These are phyloP conservation scores for Arenaria interpres DNA, from an alignment of 2,113 vertebrate genomes.

Conservation along the genomic window DNA sequence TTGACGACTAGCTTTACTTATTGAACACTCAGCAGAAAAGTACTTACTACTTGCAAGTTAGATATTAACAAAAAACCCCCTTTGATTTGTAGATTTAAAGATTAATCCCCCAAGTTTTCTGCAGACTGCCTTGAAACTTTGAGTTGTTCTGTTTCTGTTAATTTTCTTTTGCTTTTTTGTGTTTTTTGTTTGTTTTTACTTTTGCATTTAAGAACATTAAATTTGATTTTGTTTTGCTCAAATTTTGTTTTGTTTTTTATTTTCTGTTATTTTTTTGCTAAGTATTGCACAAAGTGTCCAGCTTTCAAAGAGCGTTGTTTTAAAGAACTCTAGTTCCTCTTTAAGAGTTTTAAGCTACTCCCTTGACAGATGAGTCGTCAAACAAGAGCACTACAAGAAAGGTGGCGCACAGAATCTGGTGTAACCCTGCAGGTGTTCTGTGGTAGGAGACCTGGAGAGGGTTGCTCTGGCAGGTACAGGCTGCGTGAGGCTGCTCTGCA, in stretches of 20 bases:
- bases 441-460: background rate
- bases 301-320: constrained; percentile 56
- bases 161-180: constrained; percentile 89
- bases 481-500: background rate
- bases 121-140: constrained; percentile 87
- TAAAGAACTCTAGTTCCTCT: background rate
- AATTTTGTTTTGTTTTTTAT: constrained; percentile 95
- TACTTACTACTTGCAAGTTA: constrained; percentile 79
- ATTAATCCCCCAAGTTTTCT: constrained; percentile 84
- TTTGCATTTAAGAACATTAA: constrained; percentile 96
- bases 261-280: constrained; percentile 79
- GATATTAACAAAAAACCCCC: constrained; percentile 75
- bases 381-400: background rate
- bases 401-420: background rate
- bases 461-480: background rate
- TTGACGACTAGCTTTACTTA: constrained; percentile 76
- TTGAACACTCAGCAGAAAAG: constrained; percentile 81
- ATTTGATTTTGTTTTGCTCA: constrained; percentile 97
- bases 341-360: background rate
- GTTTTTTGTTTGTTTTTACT: constrained; percentile 91
- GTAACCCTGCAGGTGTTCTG: background rate
- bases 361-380: constrained; percentile 34
- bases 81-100: constrained; percentile 84
- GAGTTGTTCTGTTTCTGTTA: constrained; percentile 85
- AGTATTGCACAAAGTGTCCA: constrained; percentile 68